Percentiles rank a stretch among this genome's conserved stretches.
Conservation (phyloP, 53 echinoderm and acorn worm species). For the Astropecten irregularis region DNA sequence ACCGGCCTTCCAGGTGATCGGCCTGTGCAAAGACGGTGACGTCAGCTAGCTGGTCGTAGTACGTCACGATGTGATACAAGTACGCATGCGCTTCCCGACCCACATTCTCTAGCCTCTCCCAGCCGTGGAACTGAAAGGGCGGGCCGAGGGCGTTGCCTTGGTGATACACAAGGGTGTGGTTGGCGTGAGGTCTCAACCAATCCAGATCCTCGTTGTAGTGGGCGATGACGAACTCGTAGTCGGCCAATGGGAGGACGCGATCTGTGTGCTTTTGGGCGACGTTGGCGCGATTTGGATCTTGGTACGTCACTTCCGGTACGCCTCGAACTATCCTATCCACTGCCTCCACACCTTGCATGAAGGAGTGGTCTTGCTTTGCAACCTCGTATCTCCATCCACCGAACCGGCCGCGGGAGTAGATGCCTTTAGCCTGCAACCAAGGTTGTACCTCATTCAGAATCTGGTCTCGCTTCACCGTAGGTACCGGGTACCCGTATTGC, state of each 20-base stretch:
- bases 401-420: no score
- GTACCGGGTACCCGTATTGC: slow-evolving; percentile 41
- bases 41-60: slow-evolving; percentile 20
- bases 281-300: slow-evolving; percentile 13
- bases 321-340: slow-evolving; percentile 9
- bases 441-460: slow-evolving; percentile 27
- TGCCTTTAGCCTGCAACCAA: slow-evolving; percentile 41
- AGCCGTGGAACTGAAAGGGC: neutral
- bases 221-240: neutral
- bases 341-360: no score
- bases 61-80: slow-evolving; percentile 7
- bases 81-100: slow-evolving; percentile 16
- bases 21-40: slow-evolving; percentile 24
- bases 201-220: slow-evolving; percentile 26
- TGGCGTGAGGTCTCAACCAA: slow-evolving; percentile 16
- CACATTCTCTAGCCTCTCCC: slow-evolving; percentile 16
- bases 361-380: no score
- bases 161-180: slow-evolving; percentile 14
- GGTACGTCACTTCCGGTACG: slow-evolving; percentile 16
- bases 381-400: no score
- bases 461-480: slow-evolving; percentile 19
- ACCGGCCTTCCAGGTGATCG: neutral
- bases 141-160: neutral
- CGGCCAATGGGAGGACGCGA: slow-evolving; percentile 12
- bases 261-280: slow-evolving; percentile 4